Conservation (phyloP, 2,797 vertebrate genomes). For the Sebastes jordani region DNA sequence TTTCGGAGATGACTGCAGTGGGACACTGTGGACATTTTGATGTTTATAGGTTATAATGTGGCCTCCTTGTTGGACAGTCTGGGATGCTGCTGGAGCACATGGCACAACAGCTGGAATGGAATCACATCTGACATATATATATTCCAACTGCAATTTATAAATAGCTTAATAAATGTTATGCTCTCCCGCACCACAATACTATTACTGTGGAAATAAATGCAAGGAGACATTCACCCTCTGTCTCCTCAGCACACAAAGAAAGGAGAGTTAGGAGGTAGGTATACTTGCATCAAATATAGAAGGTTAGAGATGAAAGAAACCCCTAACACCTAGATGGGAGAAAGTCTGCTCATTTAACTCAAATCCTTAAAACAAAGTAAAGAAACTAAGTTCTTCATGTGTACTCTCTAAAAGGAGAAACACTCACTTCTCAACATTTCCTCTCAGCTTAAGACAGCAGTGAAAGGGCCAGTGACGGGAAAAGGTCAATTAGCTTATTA, state of each 20-base stretch:
- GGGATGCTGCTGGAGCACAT: conserved; percentile 67
- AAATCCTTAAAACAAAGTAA: conserved; percentile 42
- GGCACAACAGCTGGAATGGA: conserved; percentile 63
- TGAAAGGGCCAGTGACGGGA: conserved; percentile 60
- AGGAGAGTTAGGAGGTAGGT: conserved; percentile 51
- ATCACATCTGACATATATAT: conserved; percentile 77
- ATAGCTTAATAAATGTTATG: conserved; percentile 79
- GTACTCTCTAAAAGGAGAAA: conserved; percentile 41
- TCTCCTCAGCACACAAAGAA: conserved; percentile 59
- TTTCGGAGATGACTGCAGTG: conserved; percentile 58
- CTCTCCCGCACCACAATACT: conserved; percentile 61
- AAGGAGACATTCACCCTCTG: conserved; percentile 77
- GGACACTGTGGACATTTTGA: conserved; percentile 70
- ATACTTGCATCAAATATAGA: conserved; percentile 46
- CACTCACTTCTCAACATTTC: conserved; percentile 46
- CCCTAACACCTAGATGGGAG: conserved; percentile 38
- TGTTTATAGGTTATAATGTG: conserved; percentile 82
- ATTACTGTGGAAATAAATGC: conserved; percentile 69
- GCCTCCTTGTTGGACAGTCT: conserved; percentile 63
- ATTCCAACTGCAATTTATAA: conserved; percentile 77
- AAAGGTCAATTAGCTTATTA: conserved; percentile 86
- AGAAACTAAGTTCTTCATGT: conserved; percentile 59
- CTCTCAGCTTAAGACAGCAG: conserved; percentile 55
- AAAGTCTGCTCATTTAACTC: conserved; percentile 65
- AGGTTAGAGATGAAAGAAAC: conserved; percentile 60